Conservation (phyloP, 2,797 vertebrate genomes). For the Sarcophilus harrisii region DNA sequence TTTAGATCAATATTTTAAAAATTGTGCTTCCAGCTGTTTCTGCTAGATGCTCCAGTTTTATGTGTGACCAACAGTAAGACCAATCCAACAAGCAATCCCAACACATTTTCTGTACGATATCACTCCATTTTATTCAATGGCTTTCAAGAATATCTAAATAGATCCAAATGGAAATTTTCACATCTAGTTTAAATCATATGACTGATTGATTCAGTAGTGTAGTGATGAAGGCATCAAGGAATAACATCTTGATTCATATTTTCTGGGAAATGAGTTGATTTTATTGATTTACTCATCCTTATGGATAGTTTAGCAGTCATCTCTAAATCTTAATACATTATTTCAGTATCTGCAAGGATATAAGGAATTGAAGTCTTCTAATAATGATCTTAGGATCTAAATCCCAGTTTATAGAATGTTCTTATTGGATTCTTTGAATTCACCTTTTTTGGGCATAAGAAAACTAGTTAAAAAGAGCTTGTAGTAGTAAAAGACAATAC, state of each 20-base stretch:
- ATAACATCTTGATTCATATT: not conserved
- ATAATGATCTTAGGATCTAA: not conserved
- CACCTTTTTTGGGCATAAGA: not conserved
- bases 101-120: not conserved
- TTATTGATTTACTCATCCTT: not conserved
- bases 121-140: not conserved
- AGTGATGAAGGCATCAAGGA: not conserved
- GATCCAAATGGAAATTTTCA: not conserved
- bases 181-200: not conserved
- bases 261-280: not conserved
- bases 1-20: not conserved
- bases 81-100: not conserved
- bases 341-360: not conserved
- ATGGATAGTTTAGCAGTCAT: not conserved
- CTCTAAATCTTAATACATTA: not conserved
- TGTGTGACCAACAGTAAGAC: not conserved
- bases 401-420: not conserved
- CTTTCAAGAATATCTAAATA: not conserved
- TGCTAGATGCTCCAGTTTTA: not conserved
- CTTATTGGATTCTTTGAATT: not conserved
- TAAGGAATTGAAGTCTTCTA: not conserved
- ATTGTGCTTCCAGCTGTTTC: not conserved
- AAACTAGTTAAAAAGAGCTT: not conserved
- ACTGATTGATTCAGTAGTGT: not conserved
- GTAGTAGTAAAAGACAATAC: not conserved